phyloP scores from a whole-genome alignment of 2,888 invertebrate genomes.

The Chrysopilus asiliformis region DNA sequence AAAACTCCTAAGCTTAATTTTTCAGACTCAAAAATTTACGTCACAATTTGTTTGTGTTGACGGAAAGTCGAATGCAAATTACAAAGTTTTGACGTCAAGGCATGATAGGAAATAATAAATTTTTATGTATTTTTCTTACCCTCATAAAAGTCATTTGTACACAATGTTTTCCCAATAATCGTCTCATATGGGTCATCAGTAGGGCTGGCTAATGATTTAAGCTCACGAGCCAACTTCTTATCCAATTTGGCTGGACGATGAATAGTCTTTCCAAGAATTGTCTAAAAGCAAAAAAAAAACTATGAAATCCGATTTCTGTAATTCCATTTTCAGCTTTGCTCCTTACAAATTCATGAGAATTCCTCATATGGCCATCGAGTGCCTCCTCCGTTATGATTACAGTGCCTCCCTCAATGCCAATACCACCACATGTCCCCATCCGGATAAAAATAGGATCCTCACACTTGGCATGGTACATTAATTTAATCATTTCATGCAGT shows the following conservation, averaged over 20 bases:
- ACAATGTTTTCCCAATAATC: slow-evolving; percentile 84
- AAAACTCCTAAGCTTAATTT: neutral
- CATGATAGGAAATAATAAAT: neutral
- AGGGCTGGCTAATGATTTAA: slow-evolving; percentile 60
- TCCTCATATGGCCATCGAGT: slow-evolving; percentile 72
- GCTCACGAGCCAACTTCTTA: slow-evolving; percentile 60
- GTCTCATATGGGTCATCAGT: slow-evolving; percentile 74
- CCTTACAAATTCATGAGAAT: slow-evolving; percentile 66
- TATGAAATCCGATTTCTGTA: neutral
- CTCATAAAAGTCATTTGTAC: slow-evolving; percentile 97
- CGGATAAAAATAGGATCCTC: slow-evolving; percentile 85
- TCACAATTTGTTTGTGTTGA: too few relatives aligned
- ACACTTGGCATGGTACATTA: slow-evolving; percentile 83
- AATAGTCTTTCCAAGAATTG: slow-evolving; percentile 70
- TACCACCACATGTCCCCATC: slow-evolving; percentile 86
- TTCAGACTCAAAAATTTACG: too few relatives aligned
- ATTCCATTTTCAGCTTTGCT: neutral
- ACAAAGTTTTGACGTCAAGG: neutral
- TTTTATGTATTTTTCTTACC: slow-evolving; percentile 44
- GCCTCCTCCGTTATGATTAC: slow-evolving; percentile 88
- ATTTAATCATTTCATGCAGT: slow-evolving; percentile 89
- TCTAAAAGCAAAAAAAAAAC: slow-evolving; percentile 38
- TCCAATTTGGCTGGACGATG: slow-evolving; percentile 76
- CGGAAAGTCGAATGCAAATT: neutral
- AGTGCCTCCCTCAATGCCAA: slow-evolving; percentile 85